phyloP scores from a whole-genome alignment of 2,113 vertebrate genomes.

The Genyomyrus donnyi region DNA sequence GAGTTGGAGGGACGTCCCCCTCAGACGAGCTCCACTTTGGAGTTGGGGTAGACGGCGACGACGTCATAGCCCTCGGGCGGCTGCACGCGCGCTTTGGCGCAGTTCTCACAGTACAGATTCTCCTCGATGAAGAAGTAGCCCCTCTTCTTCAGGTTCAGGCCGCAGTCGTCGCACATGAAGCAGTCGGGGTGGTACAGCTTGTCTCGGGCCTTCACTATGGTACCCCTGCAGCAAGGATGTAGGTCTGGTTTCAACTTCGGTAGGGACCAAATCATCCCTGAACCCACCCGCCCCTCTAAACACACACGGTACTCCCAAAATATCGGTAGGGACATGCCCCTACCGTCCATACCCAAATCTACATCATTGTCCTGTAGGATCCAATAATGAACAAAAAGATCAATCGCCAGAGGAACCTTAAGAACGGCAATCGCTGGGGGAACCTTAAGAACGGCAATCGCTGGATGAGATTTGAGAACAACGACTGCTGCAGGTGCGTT shows the following conservation, averaged over 20 bases:
- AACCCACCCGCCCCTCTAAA: neutral
- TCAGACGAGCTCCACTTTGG: conserved; percentile 89
- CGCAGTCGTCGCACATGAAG: conserved; percentile 91
- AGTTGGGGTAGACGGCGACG: conserved; percentile 95
- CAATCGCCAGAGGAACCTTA: neutral
- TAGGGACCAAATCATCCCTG: neutral
- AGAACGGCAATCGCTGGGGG: neutral
- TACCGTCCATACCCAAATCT: neutral
- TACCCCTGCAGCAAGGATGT: conserved; percentile 65
- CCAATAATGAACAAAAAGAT: neutral
- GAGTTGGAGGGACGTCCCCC: neutral
- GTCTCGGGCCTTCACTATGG: conserved; percentile 92
- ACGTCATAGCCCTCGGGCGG: conserved; percentile 96
- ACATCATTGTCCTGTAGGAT: conserved; percentile 53
- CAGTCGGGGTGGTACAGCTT: conserved; percentile 95
- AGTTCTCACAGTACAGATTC: conserved; percentile 89
- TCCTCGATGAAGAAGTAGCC: conserved; percentile 98
- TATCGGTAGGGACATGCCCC: neutral
- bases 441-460: neutral
- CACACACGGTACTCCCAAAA: neutral
- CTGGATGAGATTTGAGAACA: neutral
- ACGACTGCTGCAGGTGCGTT: neutral
- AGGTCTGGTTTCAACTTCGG: neutral
- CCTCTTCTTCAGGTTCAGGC: conserved; percentile 84
- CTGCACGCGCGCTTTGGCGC: conserved; percentile 88